Conservation (phyloP, 2,113 vertebrate species). For the Amphilophus citrinellus region DNA sequence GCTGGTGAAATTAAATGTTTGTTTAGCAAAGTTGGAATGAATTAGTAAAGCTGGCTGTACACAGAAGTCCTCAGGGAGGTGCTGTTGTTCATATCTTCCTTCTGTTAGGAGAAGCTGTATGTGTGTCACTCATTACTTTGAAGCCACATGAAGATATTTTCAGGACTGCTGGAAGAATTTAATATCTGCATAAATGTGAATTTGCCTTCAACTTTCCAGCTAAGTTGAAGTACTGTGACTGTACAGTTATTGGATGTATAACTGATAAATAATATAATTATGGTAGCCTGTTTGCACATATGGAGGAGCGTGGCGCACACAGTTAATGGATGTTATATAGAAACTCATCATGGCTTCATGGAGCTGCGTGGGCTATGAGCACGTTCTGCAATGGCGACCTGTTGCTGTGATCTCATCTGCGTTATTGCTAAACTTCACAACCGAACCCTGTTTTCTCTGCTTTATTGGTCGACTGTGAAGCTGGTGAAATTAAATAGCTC, state of each 20-base stretch:
- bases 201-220: conserved; percentile 6
- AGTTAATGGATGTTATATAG: neutral
- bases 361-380: neutral
- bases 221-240: conserved; percentile 7
- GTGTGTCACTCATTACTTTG: conserved; percentile 32
- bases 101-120: neutral
- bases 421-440: neutral
- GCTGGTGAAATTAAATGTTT: conserved; percentile 54
- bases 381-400: neutral
- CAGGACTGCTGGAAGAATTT: conserved; percentile 12
- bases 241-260: neutral
- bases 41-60: conserved; percentile 55
- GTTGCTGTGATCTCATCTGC: neutral
- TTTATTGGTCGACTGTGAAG: neutral
- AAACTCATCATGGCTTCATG: neutral
- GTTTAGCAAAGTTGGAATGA: conserved; percentile 50
- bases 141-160: conserved; percentile 26
- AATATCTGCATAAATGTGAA: neutral
- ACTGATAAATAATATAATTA: conserved; percentile 21
- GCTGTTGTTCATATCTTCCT: conserved; percentile 19
- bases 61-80: conserved; percentile 46
- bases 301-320: neutral
- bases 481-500: neutral
- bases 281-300: neutral
- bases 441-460: neutral